Conservation (phyloP, 2,113 vertebrate genomes). For the Equus przewalskii region DNA sequence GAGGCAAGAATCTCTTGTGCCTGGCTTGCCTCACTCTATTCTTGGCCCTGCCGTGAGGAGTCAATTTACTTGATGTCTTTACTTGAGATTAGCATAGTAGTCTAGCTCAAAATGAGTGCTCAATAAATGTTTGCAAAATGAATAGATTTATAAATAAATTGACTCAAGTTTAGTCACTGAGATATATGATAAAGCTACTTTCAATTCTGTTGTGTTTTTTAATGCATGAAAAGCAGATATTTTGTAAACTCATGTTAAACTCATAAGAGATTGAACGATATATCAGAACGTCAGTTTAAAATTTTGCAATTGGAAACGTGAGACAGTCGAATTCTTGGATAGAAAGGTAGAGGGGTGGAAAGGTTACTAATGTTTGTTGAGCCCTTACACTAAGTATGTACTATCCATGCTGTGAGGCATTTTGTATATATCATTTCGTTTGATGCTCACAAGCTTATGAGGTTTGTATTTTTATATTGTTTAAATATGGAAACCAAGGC, state of each 20-base stretch:
- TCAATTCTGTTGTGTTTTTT: not conserved
- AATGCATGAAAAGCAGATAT: not conserved
- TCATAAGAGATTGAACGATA: not conserved
- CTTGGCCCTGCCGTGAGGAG: not conserved
- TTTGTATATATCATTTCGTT: not conserved
- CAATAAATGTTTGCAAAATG: not conserved
- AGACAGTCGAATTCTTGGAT: not conserved
- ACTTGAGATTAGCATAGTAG: not conserved
- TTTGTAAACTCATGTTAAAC: not conserved
- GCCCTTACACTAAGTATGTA: not conserved
- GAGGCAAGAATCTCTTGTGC: not conserved
- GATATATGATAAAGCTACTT: not conserved
- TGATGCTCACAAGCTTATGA: not conserved
- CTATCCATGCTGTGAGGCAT: not conserved
- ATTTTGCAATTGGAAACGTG: not conserved
- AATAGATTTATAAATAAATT: not conserved
- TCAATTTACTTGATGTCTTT: not conserved
- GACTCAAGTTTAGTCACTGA: not conserved
- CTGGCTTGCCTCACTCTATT: not conserved
- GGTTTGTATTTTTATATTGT: not conserved
- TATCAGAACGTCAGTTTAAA: not conserved
- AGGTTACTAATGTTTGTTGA: not conserved
- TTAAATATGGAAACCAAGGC: not conserved
- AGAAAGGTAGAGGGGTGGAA: not conserved
- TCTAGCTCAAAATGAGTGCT: not conserved